A percentile compares a stretch with the other conserved stretches of the same genome.
These are phyloP conservation scores for Drosophila neocordata DNA, from an alignment of 1,140 invertebrate genomes.

Conservation along the genomic window DNA sequence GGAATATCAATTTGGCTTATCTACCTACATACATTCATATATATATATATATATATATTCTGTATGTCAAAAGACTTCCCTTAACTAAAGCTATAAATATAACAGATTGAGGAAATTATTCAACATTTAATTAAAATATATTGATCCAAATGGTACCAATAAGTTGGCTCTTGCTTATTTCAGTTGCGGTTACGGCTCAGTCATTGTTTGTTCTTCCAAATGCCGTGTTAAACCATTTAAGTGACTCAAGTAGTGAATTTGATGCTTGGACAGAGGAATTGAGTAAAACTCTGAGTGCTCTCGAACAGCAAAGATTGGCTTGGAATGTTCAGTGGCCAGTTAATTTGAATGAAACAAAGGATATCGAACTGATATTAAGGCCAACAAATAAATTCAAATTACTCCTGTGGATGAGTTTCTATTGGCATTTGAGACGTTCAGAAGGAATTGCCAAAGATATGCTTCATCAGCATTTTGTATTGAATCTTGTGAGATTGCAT, in stretches of 20 bases:
- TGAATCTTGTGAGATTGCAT: slow-evolving; percentile 19
- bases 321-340: slow-evolving; percentile 44
- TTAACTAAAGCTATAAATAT: not conserved
- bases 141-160: slow-evolving; percentile 32
- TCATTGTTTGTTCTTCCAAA: slow-evolving; percentile 1
- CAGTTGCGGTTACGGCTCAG: not conserved
- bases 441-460: not conserved
- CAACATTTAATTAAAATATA: slow-evolving; percentile 28
- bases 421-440: slow-evolving; percentile 35
- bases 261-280: slow-evolving; percentile 45
- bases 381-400: slow-evolving; percentile 42
- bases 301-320: slow-evolving; percentile 41
- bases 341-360: not conserved
- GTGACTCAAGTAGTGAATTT: slow-evolving; percentile 10
- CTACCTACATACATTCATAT: not conserved
- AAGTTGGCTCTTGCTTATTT: slow-evolving; percentile 16
- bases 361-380: slow-evolving; percentile 29
- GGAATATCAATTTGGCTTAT: not conserved
- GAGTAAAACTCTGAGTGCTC: not conserved
- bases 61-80: slow-evolving; percentile 5
- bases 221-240: slow-evolving; percentile 20
- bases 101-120: not conserved
- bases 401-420: slow-evolving; percentile 49
- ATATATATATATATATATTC: not conserved
- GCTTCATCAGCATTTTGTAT: slow-evolving; percentile 42